These are phyloP conservation scores for Fabriciana adippe DNA, from an alignment of 2,888 invertebrate genomes.

Conservation along the genomic window DNA sequence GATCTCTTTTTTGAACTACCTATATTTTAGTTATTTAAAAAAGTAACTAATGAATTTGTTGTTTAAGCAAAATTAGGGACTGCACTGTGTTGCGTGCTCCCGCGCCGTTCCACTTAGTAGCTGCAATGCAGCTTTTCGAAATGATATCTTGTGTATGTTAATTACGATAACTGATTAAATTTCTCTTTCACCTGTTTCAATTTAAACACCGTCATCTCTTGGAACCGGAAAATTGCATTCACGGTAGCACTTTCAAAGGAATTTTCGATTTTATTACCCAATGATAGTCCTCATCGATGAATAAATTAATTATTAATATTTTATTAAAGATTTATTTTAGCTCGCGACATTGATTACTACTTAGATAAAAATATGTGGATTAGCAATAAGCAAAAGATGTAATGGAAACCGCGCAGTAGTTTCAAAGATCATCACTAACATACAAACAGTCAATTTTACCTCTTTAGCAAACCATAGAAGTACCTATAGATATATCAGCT, in stretches of 20 bases:
- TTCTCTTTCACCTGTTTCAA: constrained; percentile 45
- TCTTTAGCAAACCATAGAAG: no score
- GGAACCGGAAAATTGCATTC: constrained; percentile 27
- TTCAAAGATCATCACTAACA: no score
- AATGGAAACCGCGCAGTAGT: no score
- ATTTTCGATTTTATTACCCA: constrained; percentile 14
- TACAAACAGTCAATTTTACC: not conserved
- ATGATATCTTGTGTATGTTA: constrained; percentile 47
- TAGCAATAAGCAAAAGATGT: no score
- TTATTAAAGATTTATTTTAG: no score
- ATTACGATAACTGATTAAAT: constrained; percentile 43
- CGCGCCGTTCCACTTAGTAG: constrained; percentile 46
- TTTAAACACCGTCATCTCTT: constrained; percentile 34
- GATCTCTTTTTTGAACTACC: no score
- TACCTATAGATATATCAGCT: not conserved
- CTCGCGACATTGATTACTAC: no score
- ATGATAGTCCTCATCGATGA: constrained; percentile 3
- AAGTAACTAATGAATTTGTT: constrained; percentile 17
- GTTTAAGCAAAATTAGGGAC: constrained; percentile 33
- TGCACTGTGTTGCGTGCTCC: constrained; percentile 47
- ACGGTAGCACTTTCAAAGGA: constrained; percentile 24
- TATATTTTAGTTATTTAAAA: not conserved
- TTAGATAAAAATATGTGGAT: no score
- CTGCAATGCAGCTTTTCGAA: constrained; percentile 48
- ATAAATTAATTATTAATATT: not conserved